Evolutionary conservation across 2,888 invertebrate species (phyloP).

Genomic region (Sympetrum striolatum): DNA sequence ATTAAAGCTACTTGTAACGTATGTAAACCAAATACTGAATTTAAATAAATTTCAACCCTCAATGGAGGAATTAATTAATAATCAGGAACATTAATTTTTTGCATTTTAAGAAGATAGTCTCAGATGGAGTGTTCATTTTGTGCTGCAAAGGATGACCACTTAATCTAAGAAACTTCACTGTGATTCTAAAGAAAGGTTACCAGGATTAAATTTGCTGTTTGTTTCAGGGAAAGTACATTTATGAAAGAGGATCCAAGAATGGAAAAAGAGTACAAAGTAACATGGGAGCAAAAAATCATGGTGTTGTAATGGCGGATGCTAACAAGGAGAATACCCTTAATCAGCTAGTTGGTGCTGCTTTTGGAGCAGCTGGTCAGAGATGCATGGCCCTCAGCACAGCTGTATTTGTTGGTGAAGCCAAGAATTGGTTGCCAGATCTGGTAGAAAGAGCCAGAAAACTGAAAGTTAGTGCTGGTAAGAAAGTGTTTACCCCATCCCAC

Average conservation of each 20-base stretch:
- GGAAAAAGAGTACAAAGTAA: constrained; percentile 98
- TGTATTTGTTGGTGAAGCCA: constrained; percentile 89
- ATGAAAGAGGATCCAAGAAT: constrained; percentile 85
- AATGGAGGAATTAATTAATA: no score
- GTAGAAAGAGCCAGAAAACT: constrained; percentile 80
- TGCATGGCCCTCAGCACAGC: constrained; percentile 99
- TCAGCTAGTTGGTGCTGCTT: constrained; percentile 91
- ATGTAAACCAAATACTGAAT: no score
- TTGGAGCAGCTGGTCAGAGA: constrained; percentile 98
- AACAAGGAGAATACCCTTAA: constrained; percentile 96
- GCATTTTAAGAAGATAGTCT: no score
- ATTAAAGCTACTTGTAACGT: no score
- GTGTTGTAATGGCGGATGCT: constrained; percentile 95
- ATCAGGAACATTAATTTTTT: no score
- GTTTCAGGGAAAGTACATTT: constrained; percentile 86
- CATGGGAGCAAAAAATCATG: constrained; percentile 99
- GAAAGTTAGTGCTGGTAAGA: constrained; percentile 84
- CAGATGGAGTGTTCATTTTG: no score
- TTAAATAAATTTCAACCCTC: no score
- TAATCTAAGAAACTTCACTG: no score
- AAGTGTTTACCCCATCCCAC: neutral
- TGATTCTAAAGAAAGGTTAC: no score
- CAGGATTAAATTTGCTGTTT: neutral
- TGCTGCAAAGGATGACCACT: no score
- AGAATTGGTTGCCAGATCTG: constrained; percentile 93